Evolutionary conservation across 64 coral and sea anemone species (phyloP).

Genomic region (Porites australiensis): DNA sequence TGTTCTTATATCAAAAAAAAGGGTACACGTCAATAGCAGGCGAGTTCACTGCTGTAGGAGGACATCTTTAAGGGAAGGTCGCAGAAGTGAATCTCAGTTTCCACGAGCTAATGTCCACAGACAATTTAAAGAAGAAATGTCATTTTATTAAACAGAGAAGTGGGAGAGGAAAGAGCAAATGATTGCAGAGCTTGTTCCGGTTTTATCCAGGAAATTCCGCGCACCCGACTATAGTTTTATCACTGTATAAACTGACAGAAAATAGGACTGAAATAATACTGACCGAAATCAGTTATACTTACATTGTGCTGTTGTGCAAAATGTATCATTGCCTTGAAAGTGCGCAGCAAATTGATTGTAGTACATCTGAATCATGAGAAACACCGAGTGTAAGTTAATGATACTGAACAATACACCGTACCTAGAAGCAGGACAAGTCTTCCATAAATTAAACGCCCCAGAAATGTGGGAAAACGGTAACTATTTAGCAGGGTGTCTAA

Average conservation of each 20-base stretch:
- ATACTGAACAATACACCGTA: constrained; percentile 4
- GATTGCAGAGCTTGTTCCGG: neutral
- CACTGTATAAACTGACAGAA: neutral
- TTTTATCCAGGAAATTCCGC: constrained; percentile 6
- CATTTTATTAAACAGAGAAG: constrained; percentile 1
- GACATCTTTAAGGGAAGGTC: neutral
- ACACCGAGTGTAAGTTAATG: constrained; percentile 1
- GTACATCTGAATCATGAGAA: constrained; percentile 16
- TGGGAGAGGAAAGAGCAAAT: neutral
- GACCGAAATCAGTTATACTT: constrained; percentile 16
- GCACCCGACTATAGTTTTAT: neutral
- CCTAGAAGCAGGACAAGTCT: constrained; percentile 11
- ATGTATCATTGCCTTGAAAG: neutral
- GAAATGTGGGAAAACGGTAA: neutral
- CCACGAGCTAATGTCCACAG: neutral
- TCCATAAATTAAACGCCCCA: constrained; percentile 1
- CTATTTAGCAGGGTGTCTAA: constrained; percentile 1
- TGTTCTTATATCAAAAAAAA: constrained; percentile 4
- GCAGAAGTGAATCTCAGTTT: constrained; percentile 7
- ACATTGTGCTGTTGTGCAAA: neutral
- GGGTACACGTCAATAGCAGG: neutral
- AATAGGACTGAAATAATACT: constrained; percentile 12
- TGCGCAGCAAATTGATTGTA: neutral
- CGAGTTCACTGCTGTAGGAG: neutral
- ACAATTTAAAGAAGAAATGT: constrained; percentile 2